These are phyloP conservation scores for Formica exsecta DNA, from an alignment of 1,140 invertebrate genomes.

Conservation along the genomic window DNA sequence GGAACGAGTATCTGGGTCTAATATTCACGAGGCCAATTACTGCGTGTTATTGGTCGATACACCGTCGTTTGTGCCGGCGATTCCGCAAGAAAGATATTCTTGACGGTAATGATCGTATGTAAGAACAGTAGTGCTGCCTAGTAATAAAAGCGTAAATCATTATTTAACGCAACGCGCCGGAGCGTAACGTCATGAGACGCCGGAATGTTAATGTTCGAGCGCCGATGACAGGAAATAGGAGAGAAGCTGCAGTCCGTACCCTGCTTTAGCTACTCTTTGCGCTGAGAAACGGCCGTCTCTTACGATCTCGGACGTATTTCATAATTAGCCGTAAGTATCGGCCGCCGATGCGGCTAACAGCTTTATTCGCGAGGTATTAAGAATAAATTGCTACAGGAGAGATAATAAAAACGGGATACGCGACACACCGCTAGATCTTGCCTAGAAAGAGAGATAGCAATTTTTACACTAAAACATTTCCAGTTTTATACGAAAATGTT, in stretches of 20 bases:
- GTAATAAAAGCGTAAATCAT: constrained; percentile 66
- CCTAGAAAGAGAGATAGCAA: not conserved
- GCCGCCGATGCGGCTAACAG: constrained; percentile 33
- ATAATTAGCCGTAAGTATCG: constrained; percentile 53
- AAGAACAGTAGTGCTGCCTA: constrained; percentile 61
- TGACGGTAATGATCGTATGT: constrained; percentile 47
- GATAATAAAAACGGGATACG: constrained; percentile 33
- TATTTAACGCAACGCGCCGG: constrained; percentile 53
- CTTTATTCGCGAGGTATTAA: constrained; percentile 34
- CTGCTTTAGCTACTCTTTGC: constrained; percentile 27
- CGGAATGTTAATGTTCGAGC: constrained; percentile 55
- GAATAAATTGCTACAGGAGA: constrained; percentile 23
- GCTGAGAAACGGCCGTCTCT: constrained; percentile 32
- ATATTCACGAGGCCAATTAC: constrained; percentile 42
- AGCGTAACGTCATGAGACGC: constrained; percentile 59
- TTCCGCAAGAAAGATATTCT: constrained; percentile 53
- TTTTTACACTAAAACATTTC: not conserved
- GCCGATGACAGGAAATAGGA: constrained; percentile 57
- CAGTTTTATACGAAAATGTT: not conserved
- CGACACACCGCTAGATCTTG: not conserved
- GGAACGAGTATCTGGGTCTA: constrained; percentile 29
- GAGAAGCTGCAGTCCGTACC: constrained; percentile 25
- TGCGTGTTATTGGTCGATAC: constrained; percentile 24
- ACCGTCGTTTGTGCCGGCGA: constrained; percentile 31
- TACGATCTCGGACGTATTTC: constrained; percentile 46